Percentiles rank a stretch among this genome's conserved stretches.
phyloP scores from a whole-genome alignment of 2,113 vertebrate genomes.

The Piprites chloris region DNA sequence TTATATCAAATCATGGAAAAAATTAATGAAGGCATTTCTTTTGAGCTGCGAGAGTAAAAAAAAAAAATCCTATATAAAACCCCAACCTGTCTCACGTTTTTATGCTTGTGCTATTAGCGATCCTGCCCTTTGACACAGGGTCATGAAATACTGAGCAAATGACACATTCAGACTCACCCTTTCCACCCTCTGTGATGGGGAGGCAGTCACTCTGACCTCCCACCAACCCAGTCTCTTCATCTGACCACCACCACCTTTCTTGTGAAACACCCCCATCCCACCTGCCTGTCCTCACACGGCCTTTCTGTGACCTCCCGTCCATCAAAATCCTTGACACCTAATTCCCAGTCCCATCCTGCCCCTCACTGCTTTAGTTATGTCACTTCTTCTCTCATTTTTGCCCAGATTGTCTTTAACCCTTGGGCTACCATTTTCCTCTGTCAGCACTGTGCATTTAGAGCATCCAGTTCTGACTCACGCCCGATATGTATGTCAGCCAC shows the following conservation, averaged over 20 bases:
- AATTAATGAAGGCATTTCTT: neutral
- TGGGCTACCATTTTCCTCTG: neutral
- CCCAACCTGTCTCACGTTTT: neutral
- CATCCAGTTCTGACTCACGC: neutral
- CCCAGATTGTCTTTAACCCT: neutral
- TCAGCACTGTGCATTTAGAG: neutral
- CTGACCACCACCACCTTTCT: neutral
- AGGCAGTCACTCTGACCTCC: neutral
- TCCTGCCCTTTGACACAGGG: neutral
- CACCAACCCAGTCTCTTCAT: neutral
- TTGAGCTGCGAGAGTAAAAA: neutral
- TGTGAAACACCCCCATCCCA: neutral
- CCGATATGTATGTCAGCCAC: neutral
- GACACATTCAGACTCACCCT: neutral
- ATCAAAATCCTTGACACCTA: neutral
- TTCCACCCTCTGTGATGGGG: neutral
- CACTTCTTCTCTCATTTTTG: neutral
- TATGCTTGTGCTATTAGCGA: neutral
- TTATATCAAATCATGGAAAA: neutral
- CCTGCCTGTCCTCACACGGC: neutral
- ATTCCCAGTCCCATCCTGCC: neutral
- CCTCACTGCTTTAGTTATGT: neutral
- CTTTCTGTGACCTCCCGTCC: neutral
- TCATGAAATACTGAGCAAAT: conserved; percentile 10
- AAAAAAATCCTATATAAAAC: neutral